These are phyloP conservation scores for Charina bottae DNA, from an alignment of 2,113 vertebrate species.

Conservation along the genomic window DNA sequence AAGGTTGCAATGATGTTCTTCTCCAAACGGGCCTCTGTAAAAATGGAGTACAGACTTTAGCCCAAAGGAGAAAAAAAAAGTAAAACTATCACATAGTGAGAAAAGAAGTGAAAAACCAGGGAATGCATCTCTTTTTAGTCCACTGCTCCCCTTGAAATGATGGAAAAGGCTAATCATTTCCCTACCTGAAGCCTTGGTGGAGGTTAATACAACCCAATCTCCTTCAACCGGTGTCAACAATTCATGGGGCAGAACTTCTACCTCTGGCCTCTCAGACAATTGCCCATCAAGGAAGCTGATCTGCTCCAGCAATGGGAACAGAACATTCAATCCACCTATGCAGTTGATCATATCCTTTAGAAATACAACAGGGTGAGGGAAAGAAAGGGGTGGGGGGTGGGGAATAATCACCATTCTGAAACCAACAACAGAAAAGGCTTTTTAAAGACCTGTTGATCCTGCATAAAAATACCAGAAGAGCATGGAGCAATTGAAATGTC, in stretches of 20 bases:
- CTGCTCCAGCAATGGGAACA: conserved; percentile 93
- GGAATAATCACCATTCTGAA: background rate
- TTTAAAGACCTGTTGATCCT: background rate
- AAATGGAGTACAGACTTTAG: conserved; percentile 39
- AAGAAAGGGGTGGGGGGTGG: background rate
- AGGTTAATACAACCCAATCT: conserved; percentile 88
- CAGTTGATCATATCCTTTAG: conserved; percentile 94
- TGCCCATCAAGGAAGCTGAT: conserved; percentile 77
- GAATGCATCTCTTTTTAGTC: background rate
- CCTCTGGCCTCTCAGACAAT: conserved; percentile 72
- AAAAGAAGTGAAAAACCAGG: background rate
- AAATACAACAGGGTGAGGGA: background rate
- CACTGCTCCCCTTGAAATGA: background rate
- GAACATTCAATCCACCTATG: conserved; percentile 87
- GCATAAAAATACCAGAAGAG: background rate
- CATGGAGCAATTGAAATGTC: background rate
- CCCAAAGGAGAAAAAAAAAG: background rate
- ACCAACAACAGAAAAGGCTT: background rate
- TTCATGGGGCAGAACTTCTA: conserved; percentile 79
- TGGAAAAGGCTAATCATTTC: conserved; percentile 24
- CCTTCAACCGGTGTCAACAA: conserved; percentile 83
- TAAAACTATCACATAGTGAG: background rate
- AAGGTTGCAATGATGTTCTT: conserved; percentile 93
- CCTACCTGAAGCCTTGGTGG: conserved; percentile 91
- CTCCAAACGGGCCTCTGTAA: conserved; percentile 91